Evolutionary conservation across 2,888 invertebrate species (phyloP).

Genomic region (Dione juno): DNA sequence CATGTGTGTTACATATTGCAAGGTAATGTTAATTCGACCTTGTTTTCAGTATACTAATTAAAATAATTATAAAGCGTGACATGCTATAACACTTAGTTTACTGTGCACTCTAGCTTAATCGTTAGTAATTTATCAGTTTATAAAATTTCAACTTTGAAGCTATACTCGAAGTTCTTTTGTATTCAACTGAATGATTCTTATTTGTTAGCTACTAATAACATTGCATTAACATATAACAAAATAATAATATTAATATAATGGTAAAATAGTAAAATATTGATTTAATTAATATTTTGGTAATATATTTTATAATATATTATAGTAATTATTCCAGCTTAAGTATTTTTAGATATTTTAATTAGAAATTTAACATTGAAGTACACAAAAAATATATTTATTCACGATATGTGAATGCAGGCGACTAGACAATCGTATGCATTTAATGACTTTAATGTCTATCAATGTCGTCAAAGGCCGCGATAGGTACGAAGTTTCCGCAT

Average conservation of each 20-base stretch:
- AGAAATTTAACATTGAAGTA: background rate
- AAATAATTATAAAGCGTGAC: slow-evolving; percentile 13
- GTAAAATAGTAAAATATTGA: no score
- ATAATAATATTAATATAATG: no score
- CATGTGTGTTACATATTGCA: slow-evolving; percentile 9
- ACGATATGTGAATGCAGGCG: background rate
- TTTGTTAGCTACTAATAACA: no score
- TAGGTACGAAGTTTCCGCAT: slow-evolving; percentile 27
- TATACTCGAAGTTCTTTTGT: background rate
- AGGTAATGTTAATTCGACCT: slow-evolving; percentile 11
- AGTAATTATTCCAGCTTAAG: background rate
- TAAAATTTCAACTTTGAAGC: background rate
- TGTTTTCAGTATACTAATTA: slow-evolving; percentile 19
- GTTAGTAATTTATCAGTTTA: background rate
- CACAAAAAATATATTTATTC: background rate
- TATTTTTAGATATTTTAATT: no score
- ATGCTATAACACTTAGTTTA: background rate
- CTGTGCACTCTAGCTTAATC: background rate
- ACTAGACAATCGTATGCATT: slow-evolving; percentile 22
- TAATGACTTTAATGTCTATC: slow-evolving; percentile 33
- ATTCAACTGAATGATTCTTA: background rate
- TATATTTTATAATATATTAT: no score
- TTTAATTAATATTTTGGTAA: no score
- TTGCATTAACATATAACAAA: no score
- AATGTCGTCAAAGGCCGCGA: slow-evolving; percentile 22